These are phyloP conservation scores for Drosophila imparisetae DNA, from an alignment of 2,888 invertebrate genomes.

Conservation along the genomic window DNA sequence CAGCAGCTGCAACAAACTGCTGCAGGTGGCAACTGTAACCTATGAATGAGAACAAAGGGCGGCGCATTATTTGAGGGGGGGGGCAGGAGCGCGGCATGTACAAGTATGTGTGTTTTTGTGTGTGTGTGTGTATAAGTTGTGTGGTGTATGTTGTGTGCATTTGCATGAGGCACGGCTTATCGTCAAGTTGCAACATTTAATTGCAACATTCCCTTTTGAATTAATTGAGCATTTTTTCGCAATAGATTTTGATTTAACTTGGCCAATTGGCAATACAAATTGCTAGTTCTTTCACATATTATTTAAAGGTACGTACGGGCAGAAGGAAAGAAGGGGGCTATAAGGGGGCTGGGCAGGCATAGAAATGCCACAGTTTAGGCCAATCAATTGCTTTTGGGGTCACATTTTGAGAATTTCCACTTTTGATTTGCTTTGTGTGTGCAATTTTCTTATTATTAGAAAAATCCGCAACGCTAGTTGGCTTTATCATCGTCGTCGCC, in stretches of 20 bases:
- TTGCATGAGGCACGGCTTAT: slow-evolving; percentile 62
- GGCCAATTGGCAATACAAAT: slow-evolving; percentile 33
- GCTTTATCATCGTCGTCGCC: slow-evolving; percentile 18
- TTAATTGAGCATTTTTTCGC: slow-evolving; percentile 54
- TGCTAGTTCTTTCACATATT: slow-evolving; percentile 16
- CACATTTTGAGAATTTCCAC: slow-evolving; percentile 7
- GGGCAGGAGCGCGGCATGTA: slow-evolving; percentile 43
- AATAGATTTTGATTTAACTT: slow-evolving; percentile 21
- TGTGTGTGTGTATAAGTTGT: slow-evolving; percentile 15
- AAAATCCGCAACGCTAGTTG: slow-evolving; percentile 79
- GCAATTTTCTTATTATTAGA: slow-evolving; percentile 60
- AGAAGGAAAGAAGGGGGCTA: neutral
- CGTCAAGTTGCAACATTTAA: slow-evolving; percentile 32
- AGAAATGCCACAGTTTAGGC: slow-evolving; percentile 1
- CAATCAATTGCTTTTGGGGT: neutral
- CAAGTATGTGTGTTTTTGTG: slow-evolving; percentile 11
- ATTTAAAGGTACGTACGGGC: slow-evolving; percentile 8
- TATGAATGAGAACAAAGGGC: slow-evolving; percentile 31
- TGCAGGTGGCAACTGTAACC: slow-evolving; percentile 52
- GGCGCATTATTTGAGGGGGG: slow-evolving; percentile 2
- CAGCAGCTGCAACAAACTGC: slow-evolving; percentile 44
- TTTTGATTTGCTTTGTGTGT: slow-evolving; percentile 2
- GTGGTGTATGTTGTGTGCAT: slow-evolving; percentile 33
- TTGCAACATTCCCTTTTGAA: slow-evolving; percentile 39
- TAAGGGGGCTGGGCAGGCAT: neutral